Percentiles rank a stretch among this genome's conserved stretches.
Evolutionary conservation across 2,797 vertebrate species (phyloP).

Genomic region (Lates japonicus): DNA sequence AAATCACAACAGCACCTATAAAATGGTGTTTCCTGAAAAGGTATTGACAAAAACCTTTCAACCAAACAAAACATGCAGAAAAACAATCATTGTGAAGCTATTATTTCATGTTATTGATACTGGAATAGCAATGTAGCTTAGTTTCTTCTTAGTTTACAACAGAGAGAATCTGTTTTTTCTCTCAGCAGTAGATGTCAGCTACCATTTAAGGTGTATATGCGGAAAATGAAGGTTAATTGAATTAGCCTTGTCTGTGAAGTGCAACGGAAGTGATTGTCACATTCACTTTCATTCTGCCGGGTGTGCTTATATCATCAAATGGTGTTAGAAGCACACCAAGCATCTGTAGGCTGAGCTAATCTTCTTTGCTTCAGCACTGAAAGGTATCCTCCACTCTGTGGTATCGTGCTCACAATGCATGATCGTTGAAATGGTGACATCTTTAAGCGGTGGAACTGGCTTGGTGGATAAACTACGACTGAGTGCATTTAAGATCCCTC

Average conservation of each 20-base stretch:
- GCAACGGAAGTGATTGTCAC: conserved; percentile 63
- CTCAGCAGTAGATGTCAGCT: conserved; percentile 36
- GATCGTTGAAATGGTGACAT: conserved; percentile 38
- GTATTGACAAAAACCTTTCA: background rate
- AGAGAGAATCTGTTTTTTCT: conserved; percentile 19
- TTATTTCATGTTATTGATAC: conserved; percentile 17
- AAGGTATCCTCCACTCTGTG: conserved; percentile 31
- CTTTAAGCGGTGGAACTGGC: conserved; percentile 34
- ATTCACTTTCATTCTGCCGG: conserved; percentile 53
- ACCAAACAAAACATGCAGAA: background rate
- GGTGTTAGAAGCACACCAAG: conserved; percentile 43
- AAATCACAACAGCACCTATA: conserved; percentile 11
- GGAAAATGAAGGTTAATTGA: conserved; percentile 58
- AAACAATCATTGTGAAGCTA: conserved; percentile 9
- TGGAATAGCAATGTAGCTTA: background rate
- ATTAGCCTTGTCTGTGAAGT: conserved; percentile 61
- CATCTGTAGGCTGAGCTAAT: conserved; percentile 60
- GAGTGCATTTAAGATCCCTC: conserved; percentile 24
- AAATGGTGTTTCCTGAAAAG: conserved; percentile 20
- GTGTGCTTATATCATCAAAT: conserved; percentile 54
- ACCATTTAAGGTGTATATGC: conserved; percentile 16
- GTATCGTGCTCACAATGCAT: conserved; percentile 27
- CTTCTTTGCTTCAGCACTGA: conserved; percentile 53
- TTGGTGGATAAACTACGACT: conserved; percentile 12
- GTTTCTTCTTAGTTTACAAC: conserved; percentile 27